Percentiles rank a stretch among this genome's conserved stretches.
Evolutionary conservation across 1,140 invertebrate genomes (phyloP).

Genomic region (Oscheius sp.): DNA sequence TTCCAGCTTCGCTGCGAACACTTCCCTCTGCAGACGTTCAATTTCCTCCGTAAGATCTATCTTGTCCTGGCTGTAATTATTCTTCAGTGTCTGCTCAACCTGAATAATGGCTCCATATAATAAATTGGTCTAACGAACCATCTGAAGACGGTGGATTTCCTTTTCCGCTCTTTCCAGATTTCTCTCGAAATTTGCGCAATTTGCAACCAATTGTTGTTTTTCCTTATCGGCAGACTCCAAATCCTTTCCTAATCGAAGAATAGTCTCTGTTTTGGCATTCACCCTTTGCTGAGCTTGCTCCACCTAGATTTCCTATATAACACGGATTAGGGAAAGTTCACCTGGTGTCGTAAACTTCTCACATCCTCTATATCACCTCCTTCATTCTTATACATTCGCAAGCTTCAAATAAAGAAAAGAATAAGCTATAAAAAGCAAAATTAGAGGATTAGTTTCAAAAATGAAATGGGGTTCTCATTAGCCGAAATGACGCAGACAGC

Average conservation of each 20-base stretch:
- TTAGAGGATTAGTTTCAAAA: background rate
- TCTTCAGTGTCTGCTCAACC: background rate
- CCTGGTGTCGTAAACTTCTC: background rate
- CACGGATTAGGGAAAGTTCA: background rate
- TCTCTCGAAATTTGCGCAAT: conserved; percentile 16
- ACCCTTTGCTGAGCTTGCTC: conserved; percentile 15
- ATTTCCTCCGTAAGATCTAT: conserved; percentile 18
- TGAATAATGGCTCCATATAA: background rate
- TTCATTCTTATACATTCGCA: background rate
- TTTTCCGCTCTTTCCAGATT: conserved; percentile 27
- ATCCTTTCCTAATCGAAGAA: conserved; percentile 26
- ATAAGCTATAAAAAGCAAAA: background rate
- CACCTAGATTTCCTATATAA: conserved; percentile 2
- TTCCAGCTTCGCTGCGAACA: background rate
- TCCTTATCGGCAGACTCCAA: conserved; percentile 18
- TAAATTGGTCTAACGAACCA: background rate
- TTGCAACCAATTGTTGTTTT: conserved; percentile 4
- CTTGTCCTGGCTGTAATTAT: conserved; percentile 8
- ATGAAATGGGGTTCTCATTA: background rate
- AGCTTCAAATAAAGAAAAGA: background rate
- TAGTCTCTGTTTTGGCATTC: conserved; percentile 31
- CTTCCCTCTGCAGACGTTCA: conserved; percentile 7
- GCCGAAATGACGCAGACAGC: no score
- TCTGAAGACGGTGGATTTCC: background rate
- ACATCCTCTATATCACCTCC: background rate